Evolutionary conservation across 2,797 vertebrate genomes (phyloP).

Genomic region (Todus mexicanus): DNA sequence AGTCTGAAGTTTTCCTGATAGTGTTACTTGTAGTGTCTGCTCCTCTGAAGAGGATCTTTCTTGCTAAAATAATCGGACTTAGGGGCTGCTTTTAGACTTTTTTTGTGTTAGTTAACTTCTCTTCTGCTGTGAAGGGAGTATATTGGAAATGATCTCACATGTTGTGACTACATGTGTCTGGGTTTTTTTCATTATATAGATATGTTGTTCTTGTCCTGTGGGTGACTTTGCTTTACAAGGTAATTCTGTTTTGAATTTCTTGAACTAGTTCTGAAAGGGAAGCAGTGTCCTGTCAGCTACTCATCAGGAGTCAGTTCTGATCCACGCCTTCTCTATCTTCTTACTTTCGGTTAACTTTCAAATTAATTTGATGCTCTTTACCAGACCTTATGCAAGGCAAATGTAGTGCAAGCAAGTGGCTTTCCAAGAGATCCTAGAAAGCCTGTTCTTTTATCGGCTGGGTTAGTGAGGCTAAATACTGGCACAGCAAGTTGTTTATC

Average conservation of each 20-base stretch:
- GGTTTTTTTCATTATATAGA: rapidly evolving
- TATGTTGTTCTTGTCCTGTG: background rate
- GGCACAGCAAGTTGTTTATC: background rate
- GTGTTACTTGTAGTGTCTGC: background rate
- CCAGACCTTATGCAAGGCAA: background rate
- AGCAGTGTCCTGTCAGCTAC: background rate
- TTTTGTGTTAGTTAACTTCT: background rate
- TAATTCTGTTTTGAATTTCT: background rate
- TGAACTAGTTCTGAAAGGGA: background rate
- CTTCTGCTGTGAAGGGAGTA: background rate
- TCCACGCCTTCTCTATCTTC: rapidly evolving
- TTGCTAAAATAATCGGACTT: background rate
- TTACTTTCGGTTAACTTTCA: background rate
- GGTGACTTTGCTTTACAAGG: background rate
- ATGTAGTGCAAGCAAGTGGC: background rate
- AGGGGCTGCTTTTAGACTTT: background rate
- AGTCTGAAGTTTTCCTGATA: background rate
- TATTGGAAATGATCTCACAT: background rate
- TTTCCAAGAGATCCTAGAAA: background rate
- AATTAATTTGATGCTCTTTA: background rate
- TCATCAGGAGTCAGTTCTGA: background rate
- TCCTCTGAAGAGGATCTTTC: background rate
- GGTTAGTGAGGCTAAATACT: background rate
- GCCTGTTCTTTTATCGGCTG: background rate
- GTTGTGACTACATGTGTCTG: background rate